Conservation (phyloP, 2,888 invertebrate species). For the Pollenia angustigena region DNA sequence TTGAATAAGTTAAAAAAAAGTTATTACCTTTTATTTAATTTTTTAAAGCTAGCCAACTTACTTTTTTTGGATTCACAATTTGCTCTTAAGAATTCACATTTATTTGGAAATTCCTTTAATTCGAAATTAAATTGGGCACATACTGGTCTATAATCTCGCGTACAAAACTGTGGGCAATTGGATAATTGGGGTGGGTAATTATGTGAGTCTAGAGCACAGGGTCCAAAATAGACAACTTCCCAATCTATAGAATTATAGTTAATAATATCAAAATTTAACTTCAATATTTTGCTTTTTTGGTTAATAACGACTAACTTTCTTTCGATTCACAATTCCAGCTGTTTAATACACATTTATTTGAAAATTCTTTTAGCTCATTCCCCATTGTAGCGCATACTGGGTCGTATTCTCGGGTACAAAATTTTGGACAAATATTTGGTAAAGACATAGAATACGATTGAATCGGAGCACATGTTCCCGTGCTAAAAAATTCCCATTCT, state of each 20-base stretch:
- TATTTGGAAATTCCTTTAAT: slow-evolving; percentile 23
- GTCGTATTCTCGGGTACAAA: not conserved
- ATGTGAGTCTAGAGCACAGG: not conserved
- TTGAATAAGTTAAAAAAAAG: slow-evolving; percentile 6
- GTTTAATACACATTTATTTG: slow-evolving; percentile 24
- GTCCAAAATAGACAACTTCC: not conserved
- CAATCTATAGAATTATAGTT: not conserved
- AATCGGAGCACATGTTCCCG: not conserved
- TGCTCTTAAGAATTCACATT: slow-evolving; percentile 14
- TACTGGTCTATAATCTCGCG: slow-evolving; percentile 1
- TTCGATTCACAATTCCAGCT: not conserved
- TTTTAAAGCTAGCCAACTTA: slow-evolving; percentile 8
- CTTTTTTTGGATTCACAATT: not conserved
- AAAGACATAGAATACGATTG: not conserved
- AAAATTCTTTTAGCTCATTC: slow-evolving; percentile 13
- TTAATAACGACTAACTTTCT: too few species aligned
- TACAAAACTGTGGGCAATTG: not conserved
- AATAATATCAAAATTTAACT: not conserved
- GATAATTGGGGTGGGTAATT: not conserved
- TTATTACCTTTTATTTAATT: not conserved
- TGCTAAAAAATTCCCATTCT: slow-evolving; percentile 6
- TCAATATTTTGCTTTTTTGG: not conserved
- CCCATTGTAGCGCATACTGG: not conserved
- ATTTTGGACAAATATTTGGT: not conserved
- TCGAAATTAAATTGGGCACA: not conserved